Evolutionary conservation across 2,888 invertebrate genomes (phyloP), one percentile per base, ranked within the genome.

Genomic region (Eugnorisma glareosa): DNA sequence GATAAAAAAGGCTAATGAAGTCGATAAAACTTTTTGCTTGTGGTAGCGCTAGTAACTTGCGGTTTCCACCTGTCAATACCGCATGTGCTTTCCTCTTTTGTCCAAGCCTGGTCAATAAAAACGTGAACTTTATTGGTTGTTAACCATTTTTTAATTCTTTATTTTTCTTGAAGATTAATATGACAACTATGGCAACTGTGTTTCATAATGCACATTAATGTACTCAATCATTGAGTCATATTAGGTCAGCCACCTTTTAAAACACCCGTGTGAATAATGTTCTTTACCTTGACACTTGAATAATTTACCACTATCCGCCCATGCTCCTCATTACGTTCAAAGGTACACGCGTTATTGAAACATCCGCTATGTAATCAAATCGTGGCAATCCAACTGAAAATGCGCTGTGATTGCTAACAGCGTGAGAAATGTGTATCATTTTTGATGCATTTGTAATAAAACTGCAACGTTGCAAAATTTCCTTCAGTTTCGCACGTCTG

Each of bases 351-450:
- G 66, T 82, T 83, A 82, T 82, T 85, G 74, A 82, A 75, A 77
- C 86, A 85, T 82, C 82, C 77, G 70, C 78, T 76, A 28, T 13
- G 63, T 43, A 63, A 83, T 54, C 43, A 73, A 76, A 67, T 81
- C n/a, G 67, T 59, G n/a, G 57, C 48, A 57, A 35, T 71, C 40
- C 40, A 31, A 59, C 43, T 67, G 28, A 69, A 79, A 75, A 81
- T 43, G 35, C 31, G 67, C 21, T 59, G 64, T 31, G 54, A 84
- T 81, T 72, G 71, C 66, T 72, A 71, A 66, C 24, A 84, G 21
- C 73, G 83, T 82, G 86, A 69, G 79, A 86, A 86, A 83, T 75
- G 51, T 80, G 63, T 76, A 80, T 77, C 13, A 54, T 67, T 86
- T 83, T 68, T 73, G 57, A 74, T 77, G 59, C 75, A 74, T 83